Evolutionary conservation across 2,797 vertebrate species (phyloP).

Genomic region (Lateolabrax maculatus): DNA sequence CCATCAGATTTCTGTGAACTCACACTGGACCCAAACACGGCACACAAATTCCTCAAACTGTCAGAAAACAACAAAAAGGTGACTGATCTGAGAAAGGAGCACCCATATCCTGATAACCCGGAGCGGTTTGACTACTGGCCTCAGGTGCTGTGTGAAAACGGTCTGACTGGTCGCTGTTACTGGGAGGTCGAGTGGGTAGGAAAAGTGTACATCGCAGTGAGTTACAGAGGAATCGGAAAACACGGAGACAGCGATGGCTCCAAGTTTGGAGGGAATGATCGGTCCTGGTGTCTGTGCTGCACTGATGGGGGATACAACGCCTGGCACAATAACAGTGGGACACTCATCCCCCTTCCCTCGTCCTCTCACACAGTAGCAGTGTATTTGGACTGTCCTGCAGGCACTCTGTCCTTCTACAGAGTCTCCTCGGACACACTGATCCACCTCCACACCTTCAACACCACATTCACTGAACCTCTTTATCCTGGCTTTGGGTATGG

Average conservation of each 20-base stretch:
- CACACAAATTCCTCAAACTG: conserved; percentile 31
- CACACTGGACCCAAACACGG: conserved; percentile 18
- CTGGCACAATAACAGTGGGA: conserved; percentile 40
- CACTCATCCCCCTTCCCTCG: neutral
- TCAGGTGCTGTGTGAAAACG: conserved; percentile 31
- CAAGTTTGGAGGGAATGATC: conserved; percentile 38
- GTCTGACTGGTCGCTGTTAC: conserved; percentile 35
- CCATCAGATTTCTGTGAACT: conserved; percentile 22
- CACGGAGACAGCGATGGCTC: neutral
- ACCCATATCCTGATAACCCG: neutral
- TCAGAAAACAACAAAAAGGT: conserved; percentile 31
- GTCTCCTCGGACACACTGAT: neutral
- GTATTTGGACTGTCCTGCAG: conserved; percentile 4
- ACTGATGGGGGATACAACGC: conserved; percentile 25
- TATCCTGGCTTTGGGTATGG: conserved; percentile 10
- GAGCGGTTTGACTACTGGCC: conserved; percentile 37
- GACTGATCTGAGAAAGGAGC: conserved; percentile 17
- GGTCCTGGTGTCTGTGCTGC: conserved; percentile 42
- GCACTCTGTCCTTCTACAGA: conserved; percentile 9
- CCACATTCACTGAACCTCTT: too few relatives aligned
- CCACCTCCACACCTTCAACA: too few relatives aligned
- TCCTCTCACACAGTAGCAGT: conserved; percentile 3
- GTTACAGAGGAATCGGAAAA: conserved; percentile 11
- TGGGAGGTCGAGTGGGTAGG: conserved; percentile 44
- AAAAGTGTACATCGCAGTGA: conserved; percentile 16